phyloP scores from a whole-genome alignment of 1,140 invertebrate species.

The Drosophila pseudoananassae region DNA sequence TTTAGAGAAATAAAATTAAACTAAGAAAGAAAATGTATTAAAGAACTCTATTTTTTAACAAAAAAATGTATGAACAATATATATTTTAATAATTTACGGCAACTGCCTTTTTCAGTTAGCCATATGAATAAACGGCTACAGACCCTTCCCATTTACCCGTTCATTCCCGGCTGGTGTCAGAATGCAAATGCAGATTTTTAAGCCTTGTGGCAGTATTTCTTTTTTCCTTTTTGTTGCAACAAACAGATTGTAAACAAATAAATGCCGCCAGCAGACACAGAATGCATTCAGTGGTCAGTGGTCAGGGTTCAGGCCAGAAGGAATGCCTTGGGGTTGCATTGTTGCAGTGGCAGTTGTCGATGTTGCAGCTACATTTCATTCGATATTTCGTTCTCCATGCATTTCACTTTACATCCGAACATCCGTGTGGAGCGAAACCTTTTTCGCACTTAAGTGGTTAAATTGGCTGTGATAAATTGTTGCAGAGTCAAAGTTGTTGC shows the following conservation, averaged over 20 bases:
- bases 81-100: constrained; percentile 17
- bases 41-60: no score
- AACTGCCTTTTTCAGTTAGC: constrained; percentile 74
- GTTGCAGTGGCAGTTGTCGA: background rate
- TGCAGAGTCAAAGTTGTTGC: constrained; percentile 72
- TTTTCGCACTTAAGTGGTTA: constrained; percentile 81
- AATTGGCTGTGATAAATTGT: constrained; percentile 82
- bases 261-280: constrained; percentile 59
- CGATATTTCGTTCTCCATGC: constrained; percentile 33
- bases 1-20: no score
- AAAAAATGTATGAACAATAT: no score
- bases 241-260: constrained; percentile 82
- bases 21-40: no score
- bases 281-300: constrained; percentile 54
- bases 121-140: background rate
- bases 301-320: constrained; percentile 27
- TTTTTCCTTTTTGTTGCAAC: constrained; percentile 29
- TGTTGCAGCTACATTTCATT: constrained; percentile 16
- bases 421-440: constrained; percentile 50
- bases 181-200: constrained; percentile 75
- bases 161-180: constrained; percentile 16
- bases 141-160: background rate
- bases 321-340: constrained; percentile 11
- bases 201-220: constrained; percentile 65
- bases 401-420: constrained; percentile 26